These are phyloP conservation scores for Clarias batrachus DNA, from an alignment of 2,113 vertebrate species.

Conservation along the genomic window DNA sequence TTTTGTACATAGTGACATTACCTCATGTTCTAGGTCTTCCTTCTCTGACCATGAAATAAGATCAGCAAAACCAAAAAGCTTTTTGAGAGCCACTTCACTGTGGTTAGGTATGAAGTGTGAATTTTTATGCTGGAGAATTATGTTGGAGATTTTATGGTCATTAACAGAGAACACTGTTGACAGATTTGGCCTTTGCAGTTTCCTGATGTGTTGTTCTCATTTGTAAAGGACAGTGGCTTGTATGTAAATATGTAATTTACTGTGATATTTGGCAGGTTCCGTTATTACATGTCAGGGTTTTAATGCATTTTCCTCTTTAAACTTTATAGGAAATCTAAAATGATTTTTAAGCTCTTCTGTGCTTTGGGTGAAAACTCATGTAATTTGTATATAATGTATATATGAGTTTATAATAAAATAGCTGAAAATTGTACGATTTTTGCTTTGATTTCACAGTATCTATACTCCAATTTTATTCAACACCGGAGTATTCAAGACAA, in stretches of 20 bases:
- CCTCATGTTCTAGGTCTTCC: slow-evolving; percentile 9
- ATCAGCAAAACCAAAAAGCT: background rate
- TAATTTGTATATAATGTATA: slow-evolving; percentile 48
- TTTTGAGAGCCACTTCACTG: background rate
- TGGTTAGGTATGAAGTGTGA: background rate
- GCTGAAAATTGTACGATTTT: background rate
- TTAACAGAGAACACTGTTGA: background rate
- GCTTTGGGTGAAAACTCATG: background rate
- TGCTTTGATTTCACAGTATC: background rate
- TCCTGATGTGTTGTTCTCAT: background rate
- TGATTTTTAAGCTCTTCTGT: slow-evolving; percentile 20
- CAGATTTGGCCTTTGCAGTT: background rate
- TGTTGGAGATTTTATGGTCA: background rate
- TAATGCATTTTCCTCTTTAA: background rate
- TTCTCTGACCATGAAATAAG: slow-evolving; percentile 9
- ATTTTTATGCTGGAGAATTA: background rate
- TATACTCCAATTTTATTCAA: background rate
- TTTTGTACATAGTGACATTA: background rate
- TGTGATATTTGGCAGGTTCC: slow-evolving; percentile 33
- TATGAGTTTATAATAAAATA: slow-evolving; percentile 48
- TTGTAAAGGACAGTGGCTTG: slow-evolving; percentile 6
- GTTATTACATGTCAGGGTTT: slow-evolving; percentile 40
- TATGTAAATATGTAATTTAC: slow-evolving; percentile 23
- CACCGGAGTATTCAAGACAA: background rate
- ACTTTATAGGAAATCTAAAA: background rate